Base-by-base conservation (phyloP, 1,140 invertebrate genomes). In the Eurosta solidaginis region DNA sequence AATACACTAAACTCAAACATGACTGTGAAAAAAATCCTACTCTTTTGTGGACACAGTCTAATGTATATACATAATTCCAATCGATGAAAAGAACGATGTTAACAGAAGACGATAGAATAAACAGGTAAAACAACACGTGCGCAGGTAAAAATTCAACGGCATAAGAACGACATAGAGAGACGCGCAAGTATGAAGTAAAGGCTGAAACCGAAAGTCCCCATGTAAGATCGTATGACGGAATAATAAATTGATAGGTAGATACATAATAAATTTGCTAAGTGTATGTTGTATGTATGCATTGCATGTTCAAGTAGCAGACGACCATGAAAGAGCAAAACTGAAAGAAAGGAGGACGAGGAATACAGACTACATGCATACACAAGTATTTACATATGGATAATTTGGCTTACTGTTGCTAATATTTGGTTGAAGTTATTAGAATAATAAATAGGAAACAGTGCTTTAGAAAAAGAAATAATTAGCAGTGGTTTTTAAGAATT, bases 91-190 rank as follows among this genome's bases (percentile, higher is more conserved):
- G 29, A 68, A n/a, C 17, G 27, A 68, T 20, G 59, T 27, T 12
- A 68, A 27, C 12, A 68, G 59, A 33, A 3, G 36, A 20, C 36
- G 59, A n/a, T 20, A 20, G 33, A 40, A 2, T 17, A 68, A 68
- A 68, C 59, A 68, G n/a, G 33, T 68, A 68, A 40, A 7, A 68
- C 59, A 68, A 68, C 59, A 68, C 33, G 59, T 68, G 59, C 59
- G 10, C 59, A 68, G 59, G 59, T 68, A 68, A 40, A 14, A 17
- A 68, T n/a, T n/a, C n/a, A 68, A 29, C 59, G n/a, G 59, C 59
- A 33, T 40, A 68, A 40, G 59, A 68, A 33, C 17, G n/a, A n/a
- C 33, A 68, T 12, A 22, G 40, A 68, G n/a, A 68, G 33, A 17
- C n/a, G n/a, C n/a, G n/a, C n/a, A n/a, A n/a, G n/a, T n/a, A n/a